Conservation (phyloP, 1,140 invertebrate species). For the Drosophila bocqueti region DNA sequence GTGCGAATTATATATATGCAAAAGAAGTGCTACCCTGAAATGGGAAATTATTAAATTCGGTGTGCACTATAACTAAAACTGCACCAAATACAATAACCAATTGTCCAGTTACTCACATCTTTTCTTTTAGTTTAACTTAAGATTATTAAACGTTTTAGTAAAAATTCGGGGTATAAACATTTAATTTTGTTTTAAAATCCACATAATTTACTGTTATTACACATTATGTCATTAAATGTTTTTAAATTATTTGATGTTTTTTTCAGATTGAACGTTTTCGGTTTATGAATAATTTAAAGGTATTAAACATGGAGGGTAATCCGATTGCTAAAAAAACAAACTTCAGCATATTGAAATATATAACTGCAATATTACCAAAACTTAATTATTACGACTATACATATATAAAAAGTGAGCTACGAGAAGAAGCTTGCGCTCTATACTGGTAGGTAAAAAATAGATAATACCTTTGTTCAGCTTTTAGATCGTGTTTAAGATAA, state of each 20-base stretch:
- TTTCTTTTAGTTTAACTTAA: too few relatives aligned
- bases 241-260: neutral
- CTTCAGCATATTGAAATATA: neutral
- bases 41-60: too few relatives aligned
- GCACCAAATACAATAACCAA: too few relatives aligned
- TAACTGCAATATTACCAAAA: slow-evolving; percentile 4
- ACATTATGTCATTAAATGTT: neutral
- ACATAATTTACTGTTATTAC: too few relatives aligned
- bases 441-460: neutral
- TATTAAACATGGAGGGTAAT: slow-evolving; percentile 7
- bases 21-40: too few relatives aligned
- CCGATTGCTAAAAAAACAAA: slow-evolving; percentile 3
- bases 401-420: slow-evolving; percentile 7
- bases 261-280: slow-evolving; percentile 8
- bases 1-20: too few relatives aligned
- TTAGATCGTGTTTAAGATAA: neutral
- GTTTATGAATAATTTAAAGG: slow-evolving; percentile 5
- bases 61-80: too few relatives aligned
- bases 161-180: too few relatives aligned
- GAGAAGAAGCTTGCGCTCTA: neutral
- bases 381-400: slow-evolving; percentile 14
- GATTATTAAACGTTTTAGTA: too few relatives aligned
- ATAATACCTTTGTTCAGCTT: neutral
- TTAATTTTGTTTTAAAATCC: too few relatives aligned
- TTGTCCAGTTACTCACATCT: too few relatives aligned